Conservation (phyloP, 2,113 vertebrate species). For the Xyrauchen texanus region DNA sequence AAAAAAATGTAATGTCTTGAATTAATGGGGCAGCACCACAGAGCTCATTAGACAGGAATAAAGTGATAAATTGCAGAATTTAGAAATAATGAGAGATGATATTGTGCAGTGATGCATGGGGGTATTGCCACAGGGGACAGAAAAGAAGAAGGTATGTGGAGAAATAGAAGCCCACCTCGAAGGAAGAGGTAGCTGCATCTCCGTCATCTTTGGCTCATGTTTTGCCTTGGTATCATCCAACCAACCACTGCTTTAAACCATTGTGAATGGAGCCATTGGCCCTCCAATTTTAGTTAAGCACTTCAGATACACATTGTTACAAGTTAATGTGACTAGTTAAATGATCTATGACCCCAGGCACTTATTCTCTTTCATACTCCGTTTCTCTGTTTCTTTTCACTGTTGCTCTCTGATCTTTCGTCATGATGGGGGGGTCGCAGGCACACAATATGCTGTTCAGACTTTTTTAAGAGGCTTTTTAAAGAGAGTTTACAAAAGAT, state of each 20-base stretch:
- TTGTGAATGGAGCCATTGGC: slow-evolving; percentile 53
- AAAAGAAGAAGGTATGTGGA: not conserved
- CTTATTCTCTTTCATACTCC: slow-evolving; percentile 27
- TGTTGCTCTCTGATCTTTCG: slow-evolving; percentile 44
- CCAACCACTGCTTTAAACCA: slow-evolving; percentile 54
- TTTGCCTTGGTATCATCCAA: slow-evolving; percentile 14
- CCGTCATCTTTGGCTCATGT: slow-evolving; percentile 2
- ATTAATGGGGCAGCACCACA: slow-evolving; percentile 15
- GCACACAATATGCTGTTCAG: slow-evolving; percentile 29
- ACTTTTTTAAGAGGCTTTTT: slow-evolving; percentile 34
- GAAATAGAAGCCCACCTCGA: not conserved
- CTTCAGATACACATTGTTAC: slow-evolving; percentile 68
- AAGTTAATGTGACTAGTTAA: slow-evolving; percentile 67
- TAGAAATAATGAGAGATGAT: slow-evolving; percentile 31
- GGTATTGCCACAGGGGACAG: not conserved
- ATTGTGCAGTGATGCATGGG: slow-evolving; percentile 32
- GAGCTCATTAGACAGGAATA: slow-evolving; percentile 18
- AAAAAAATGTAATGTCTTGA: slow-evolving; percentile 11
- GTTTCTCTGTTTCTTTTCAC: slow-evolving; percentile 47
- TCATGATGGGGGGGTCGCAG: slow-evolving; percentile 41
- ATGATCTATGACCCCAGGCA: slow-evolving; percentile 63
- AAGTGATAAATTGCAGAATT: slow-evolving; percentile 23
- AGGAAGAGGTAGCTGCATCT: not conserved
- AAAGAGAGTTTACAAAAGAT: slow-evolving; percentile 18
- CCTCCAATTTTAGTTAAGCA: slow-evolving; percentile 56